Conservation (phyloP, 2,797 vertebrate species). For the Chrosomus eos region DNA sequence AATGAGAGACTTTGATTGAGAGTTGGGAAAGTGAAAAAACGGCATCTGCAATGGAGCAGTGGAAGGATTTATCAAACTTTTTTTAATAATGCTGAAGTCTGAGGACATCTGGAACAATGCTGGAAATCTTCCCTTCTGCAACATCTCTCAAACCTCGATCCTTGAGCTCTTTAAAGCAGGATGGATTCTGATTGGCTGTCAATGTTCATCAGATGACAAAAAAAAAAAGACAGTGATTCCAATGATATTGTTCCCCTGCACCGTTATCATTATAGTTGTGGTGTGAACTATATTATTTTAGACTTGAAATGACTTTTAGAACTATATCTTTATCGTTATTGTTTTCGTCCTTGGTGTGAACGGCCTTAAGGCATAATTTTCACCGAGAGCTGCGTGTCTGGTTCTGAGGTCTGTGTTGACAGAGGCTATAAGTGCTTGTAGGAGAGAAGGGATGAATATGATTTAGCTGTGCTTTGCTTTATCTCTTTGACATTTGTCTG, state of each 20-base stretch:
- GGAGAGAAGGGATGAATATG: neutral
- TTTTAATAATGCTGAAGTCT: constrained; percentile 4
- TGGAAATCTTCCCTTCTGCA: neutral
- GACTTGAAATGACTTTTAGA: neutral
- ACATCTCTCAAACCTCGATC: neutral
- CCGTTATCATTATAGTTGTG: neutral
- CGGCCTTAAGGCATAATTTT: neutral
- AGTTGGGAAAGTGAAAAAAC: neutral
- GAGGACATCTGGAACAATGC: neutral
- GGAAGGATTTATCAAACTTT: constrained; percentile 9
- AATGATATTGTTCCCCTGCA: neutral
- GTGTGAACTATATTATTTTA: neutral
- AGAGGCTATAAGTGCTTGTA: neutral
- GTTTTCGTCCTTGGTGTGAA: neutral
- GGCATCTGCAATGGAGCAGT: constrained; percentile 9
- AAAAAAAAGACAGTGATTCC: neutral
- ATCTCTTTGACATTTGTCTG: constrained; percentile 5
- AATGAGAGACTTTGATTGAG: constrained; percentile 29
- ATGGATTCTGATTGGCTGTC: too few relatives aligned
- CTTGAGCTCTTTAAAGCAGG: too few relatives aligned
- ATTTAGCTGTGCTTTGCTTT: neutral
- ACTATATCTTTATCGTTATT: neutral
- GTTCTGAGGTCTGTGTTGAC: neutral
- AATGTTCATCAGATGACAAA: too few relatives aligned
- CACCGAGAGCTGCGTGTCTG: neutral